phyloP scores from a whole-genome alignment of 1,140 invertebrate species.

The Delia radicum region DNA sequence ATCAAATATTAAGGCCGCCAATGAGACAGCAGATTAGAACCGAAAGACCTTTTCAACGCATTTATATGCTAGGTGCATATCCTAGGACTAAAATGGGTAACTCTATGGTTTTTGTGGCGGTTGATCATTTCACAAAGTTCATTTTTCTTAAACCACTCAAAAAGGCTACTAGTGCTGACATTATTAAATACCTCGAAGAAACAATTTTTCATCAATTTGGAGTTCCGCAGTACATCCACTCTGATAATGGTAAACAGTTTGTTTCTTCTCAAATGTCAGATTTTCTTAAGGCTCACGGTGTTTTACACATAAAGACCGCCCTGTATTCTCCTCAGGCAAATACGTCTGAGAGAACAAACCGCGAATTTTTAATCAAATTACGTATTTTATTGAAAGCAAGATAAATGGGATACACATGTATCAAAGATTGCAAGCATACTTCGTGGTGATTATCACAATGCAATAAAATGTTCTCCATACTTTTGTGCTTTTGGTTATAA shows the following conservation, averaged over 20 bases:
- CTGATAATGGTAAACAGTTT: conserved; percentile 13
- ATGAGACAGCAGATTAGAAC: background rate
- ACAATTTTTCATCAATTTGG: conserved; percentile 12
- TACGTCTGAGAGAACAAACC: no score
- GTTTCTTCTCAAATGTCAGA: background rate
- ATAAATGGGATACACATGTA: background rate
- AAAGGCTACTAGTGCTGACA: background rate
- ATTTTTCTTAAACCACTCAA: background rate
- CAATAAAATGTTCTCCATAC: background rate
- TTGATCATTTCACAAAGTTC: conserved; percentile 20
- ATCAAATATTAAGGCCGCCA: background rate
- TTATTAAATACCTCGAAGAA: no score
- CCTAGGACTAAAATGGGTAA: background rate
- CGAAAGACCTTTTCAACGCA: background rate
- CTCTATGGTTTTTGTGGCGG: background rate
- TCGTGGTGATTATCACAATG: background rate
- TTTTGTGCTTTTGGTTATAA: background rate
- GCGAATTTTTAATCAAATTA: background rate
- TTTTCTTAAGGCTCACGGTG: background rate
- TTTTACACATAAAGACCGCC: background rate
- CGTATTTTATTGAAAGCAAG: background rate
- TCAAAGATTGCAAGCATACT: background rate
- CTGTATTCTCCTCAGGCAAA: background rate
- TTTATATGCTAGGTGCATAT: conserved; percentile 22
- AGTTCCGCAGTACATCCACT: background rate